These are phyloP conservation scores for Plusia festucae DNA, from an alignment of 2,888 invertebrate species.

Conservation along the genomic window DNA sequence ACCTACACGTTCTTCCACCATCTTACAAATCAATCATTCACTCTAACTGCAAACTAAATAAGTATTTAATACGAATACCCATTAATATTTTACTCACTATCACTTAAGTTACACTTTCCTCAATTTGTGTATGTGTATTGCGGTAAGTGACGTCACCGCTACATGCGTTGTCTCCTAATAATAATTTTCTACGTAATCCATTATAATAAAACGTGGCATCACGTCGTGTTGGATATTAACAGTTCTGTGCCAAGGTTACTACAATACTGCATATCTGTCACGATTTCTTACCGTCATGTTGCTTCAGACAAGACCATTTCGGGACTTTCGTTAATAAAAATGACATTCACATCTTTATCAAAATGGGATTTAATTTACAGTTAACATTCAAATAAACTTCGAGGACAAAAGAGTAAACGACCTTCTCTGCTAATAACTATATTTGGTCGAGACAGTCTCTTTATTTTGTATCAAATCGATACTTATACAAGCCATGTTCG, in stretches of 20 bases:
- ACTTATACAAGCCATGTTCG: slow-evolving; percentile 21
- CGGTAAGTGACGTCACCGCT: slow-evolving; percentile 39
- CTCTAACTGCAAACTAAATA: neutral
- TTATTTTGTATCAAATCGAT: slow-evolving; percentile 19
- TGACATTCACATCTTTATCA: slow-evolving; percentile 1
- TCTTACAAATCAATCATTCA: too few relatives aligned
- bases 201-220: slow-evolving; percentile 48
- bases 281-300: slow-evolving; percentile 18
- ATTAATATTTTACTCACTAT: slow-evolving; percentile 5
- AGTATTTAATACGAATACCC: slow-evolving; percentile 12
- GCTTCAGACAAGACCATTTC: slow-evolving; percentile 14
- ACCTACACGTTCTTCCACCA: too few relatives aligned
- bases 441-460: slow-evolving; percentile 32
- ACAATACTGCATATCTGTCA: slow-evolving; percentile 44
- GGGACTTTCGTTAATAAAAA: slow-evolving; percentile 10
- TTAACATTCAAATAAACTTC: neutral
- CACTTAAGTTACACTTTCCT: slow-evolving; percentile 39
- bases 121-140: slow-evolving; percentile 11
- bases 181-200: slow-evolving; percentile 41
- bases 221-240: slow-evolving; percentile 48
- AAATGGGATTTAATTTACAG: neutral
- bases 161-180: slow-evolving; percentile 35
- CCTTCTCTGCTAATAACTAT: slow-evolving; percentile 27
- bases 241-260: slow-evolving; percentile 54
- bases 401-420: slow-evolving; percentile 7